Evolutionary conservation across 1,140 invertebrate genomes (phyloP).

Genomic region (Pseudomyrmex flavicornis): DNA sequence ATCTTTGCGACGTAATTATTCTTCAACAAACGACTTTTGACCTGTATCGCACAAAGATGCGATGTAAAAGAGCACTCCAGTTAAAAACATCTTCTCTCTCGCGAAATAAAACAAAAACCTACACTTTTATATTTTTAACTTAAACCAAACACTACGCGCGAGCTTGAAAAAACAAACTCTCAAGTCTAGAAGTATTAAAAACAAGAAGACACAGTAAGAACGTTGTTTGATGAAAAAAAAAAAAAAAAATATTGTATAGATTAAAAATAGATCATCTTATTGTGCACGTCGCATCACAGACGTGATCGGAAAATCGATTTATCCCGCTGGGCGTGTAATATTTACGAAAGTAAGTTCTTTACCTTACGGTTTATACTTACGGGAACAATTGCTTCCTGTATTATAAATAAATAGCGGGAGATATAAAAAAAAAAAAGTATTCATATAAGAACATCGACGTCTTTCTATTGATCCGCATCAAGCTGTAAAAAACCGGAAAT

Average conservation of each 20-base stretch:
- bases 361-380: slow-evolving; percentile 31
- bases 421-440: not conserved
- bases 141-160: too few species aligned
- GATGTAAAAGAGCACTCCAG: too few species aligned
- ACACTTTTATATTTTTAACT: too few species aligned
- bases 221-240: slow-evolving; percentile 31
- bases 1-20: too few species aligned
- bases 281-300: slow-evolving; percentile 30
- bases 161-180: not conserved
- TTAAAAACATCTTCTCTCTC: too few species aligned
- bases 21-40: too few species aligned
- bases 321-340: slow-evolving; percentile 5
- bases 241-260: not conserved
- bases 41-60: too few species aligned
- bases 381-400: slow-evolving; percentile 30
- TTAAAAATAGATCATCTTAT: slow-evolving; percentile 40
- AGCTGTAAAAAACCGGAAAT: not conserved
- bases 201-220: not conserved
- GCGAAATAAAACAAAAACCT: too few species aligned
- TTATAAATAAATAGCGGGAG: not conserved
- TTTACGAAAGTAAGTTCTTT: slow-evolving; percentile 40
- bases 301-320: slow-evolving; percentile 56
- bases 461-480: slow-evolving; percentile 17
- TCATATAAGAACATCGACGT: not conserved
- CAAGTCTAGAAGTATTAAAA: not conserved